Evolutionary conservation across 2,113 vertebrate species (phyloP), one percentile per base, ranked within the genome.

Genomic region (Sciurus niger): DNA sequence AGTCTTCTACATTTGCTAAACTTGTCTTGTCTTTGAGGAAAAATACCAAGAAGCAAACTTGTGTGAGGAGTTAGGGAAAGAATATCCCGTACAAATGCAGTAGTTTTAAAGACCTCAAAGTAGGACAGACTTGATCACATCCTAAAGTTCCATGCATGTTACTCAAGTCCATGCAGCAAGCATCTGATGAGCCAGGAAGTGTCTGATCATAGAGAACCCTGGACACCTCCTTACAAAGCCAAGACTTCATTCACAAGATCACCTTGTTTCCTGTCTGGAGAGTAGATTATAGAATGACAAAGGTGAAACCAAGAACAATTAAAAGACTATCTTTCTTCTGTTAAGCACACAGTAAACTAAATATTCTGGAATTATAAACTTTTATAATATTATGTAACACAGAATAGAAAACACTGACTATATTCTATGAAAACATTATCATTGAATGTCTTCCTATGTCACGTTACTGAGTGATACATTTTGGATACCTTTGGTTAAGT

Each of bases 151-250:
- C 30, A 1, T 28, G 48, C 74, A 40, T 34, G 5, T 48, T 46
- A 67, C 12, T 13, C 9, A 18, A 32, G 4, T 40, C 8, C 18
- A 43, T 25, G 1, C 2, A 34, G 9, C 24, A 76, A 37, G 12
- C 2, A 0, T 32, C 4, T 17, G 4, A 3, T n/a, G 0, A 8
- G 1, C 32, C 13, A 37, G 4, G 30, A 34, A 1, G 6, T 32
- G 3, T 43, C 65, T 16, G n/a, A 73, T 3, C 12, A 6, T 0
- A 9, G 12, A 43, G n/a, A 12, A 6, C 0, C 60, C 8, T 25
- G 17, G 2, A 7, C 22, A 40, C n/a, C 43, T 34, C 34, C 24
- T 11, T 2, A 13, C 1, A n/a, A 12, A 18, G 13, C 2, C 7
- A 32, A 30, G 43, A 28, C 25, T 11, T 87, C n/a, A 53, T 0